Base-by-base conservation (phyloP, 2,113 vertebrate genomes). In the Cairina moschata region DNA sequence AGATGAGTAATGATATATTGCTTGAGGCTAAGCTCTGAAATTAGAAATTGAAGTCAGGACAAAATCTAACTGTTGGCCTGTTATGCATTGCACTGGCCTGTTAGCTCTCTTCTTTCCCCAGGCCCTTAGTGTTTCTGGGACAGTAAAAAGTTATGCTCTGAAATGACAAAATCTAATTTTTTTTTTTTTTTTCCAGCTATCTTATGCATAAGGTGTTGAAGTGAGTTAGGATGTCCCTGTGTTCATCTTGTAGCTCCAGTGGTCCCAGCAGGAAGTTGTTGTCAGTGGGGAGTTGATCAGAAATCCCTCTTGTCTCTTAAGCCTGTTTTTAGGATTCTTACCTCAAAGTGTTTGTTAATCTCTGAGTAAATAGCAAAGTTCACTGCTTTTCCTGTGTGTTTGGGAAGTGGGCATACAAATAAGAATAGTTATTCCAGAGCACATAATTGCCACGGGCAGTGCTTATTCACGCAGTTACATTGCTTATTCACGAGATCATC, bases 1-100 rank as follows among this genome's bases (percentile, higher is more conserved):
- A 95, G 79, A 74, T 72, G 72, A 78, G 26, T 56, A 93, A 76
- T 26, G 73, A 55, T 28, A 72, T 3, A 13, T 75, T 31, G 66
- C 73, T 94, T 31, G 55, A 94, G 85, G 88, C 82, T 88, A 78
- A 71, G 8, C 73, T 93, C 83, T 68, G 80, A 81, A 88, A 88
- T 91, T 60, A 86, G 81, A 80, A 91, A 83, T 14, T 18, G 44
- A 96, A 93, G 50, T 68, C 2, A 4, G 80, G 52, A 79, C 29
- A 68, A 56, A 84, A 68, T 34, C 68, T 66, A 80, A 56, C 68
- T 83, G 80, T 93, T 80, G 55, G 44, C 56, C 83, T 91, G 81
- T 54, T 83, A 88, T 83, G 60, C 44, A 31, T 4, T 79, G 32
- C 0, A 0, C 54, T 65, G 16, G 44, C 56, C 56, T 89, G 38